phyloP scores from a whole-genome alignment of 1,140 invertebrate species.

The Tribolium madens region DNA sequence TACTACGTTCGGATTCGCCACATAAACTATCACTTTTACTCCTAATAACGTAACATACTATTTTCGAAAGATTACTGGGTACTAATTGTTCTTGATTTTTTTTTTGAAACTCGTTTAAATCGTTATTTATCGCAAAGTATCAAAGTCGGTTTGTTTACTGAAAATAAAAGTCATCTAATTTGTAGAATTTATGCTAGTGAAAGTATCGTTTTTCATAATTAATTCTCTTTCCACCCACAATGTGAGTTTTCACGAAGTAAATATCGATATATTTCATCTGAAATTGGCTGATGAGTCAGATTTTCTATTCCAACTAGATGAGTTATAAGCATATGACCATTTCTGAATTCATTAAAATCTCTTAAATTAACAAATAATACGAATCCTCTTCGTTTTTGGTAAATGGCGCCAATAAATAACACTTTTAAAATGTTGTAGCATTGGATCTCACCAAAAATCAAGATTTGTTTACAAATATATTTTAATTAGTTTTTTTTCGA shows the following conservation, averaged over 20 bases:
- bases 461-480: background rate
- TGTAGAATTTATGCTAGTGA: background rate
- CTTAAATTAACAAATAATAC: slow-evolving; percentile 4
- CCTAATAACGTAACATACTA: too few species aligned
- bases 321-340: background rate
- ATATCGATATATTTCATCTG: slow-evolving; percentile 19
- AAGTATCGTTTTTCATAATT: background rate
- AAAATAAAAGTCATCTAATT: background rate
- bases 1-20: too few species aligned
- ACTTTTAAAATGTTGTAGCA: background rate
- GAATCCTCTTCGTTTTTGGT: background rate
- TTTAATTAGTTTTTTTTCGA: too few species aligned
- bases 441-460: background rate
- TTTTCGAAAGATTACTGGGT: too few species aligned
- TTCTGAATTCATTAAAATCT: slow-evolving; percentile 4
- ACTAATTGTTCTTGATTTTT: too few species aligned
- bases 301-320: background rate
- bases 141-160: background rate
- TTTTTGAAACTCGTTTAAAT: background rate
- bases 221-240: background rate
- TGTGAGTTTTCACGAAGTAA: background rate
- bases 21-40: too few species aligned
- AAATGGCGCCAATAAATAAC: background rate
- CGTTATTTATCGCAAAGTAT: background rate
- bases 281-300: slow-evolving; percentile 7